Conservation (phyloP, 2,113 vertebrate genomes). For the Alces alces region DNA sequence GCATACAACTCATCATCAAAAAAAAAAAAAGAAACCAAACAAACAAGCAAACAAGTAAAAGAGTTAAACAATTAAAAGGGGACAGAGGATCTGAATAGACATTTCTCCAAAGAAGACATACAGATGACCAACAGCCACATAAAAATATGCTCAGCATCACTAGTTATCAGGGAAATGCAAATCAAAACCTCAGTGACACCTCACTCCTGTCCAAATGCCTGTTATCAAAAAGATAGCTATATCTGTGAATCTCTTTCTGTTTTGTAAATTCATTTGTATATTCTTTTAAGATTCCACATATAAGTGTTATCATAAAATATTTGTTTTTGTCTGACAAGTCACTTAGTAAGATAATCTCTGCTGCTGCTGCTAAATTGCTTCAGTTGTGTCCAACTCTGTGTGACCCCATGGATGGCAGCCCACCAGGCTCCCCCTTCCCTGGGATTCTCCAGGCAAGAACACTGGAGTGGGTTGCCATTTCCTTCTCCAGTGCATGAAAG, state of each 20-base stretch:
- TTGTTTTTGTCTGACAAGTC: not conserved
- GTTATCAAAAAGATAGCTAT: not conserved
- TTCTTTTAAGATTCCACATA: not conserved
- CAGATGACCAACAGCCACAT: not conserved
- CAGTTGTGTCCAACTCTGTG: too few species aligned
- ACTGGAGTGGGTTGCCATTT: too few species aligned
- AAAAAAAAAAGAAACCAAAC: too few species aligned
- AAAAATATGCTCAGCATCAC: not conserved
- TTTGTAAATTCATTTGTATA: not conserved
- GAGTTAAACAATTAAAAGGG: not conserved
- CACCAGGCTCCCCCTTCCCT: too few species aligned
- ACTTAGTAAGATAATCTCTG: not conserved
- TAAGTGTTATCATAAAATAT: not conserved
- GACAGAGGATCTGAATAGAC: not conserved
- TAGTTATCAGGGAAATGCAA: not conserved
- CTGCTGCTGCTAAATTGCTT: too few species aligned
- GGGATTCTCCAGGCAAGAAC: too few species aligned
- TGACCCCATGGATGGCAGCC: too few species aligned
- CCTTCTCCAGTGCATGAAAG: too few species aligned
- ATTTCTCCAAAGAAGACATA: not conserved
- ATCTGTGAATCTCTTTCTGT: not conserved
- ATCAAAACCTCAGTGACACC: not conserved
- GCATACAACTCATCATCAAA: not conserved
- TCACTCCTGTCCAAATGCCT: not conserved
- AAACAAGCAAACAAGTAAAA: too few species aligned